phyloP scores from a whole-genome alignment of 2,797 vertebrate genomes.

The Sebastes vulpes region DNA sequence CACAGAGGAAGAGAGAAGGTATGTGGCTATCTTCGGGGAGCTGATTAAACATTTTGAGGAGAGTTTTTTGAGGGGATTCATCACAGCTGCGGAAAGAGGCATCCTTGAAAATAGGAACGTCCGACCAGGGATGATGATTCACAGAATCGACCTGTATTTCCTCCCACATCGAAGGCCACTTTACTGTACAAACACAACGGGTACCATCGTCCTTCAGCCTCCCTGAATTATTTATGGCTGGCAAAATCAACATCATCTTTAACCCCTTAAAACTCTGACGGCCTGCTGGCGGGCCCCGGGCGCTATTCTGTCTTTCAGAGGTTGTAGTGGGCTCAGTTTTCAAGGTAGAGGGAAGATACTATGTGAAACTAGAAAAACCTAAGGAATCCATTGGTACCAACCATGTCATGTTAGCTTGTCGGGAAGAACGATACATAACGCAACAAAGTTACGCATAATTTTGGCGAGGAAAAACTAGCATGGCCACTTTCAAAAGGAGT shows the following conservation, averaged over 20 bases:
- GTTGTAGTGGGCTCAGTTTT: no score
- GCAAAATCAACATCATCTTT: background rate
- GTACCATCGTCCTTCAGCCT: no score
- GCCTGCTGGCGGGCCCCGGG: no score
- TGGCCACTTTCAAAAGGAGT: background rate
- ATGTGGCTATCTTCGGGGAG: slow-evolving; percentile 19
- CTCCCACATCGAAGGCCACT: background rate
- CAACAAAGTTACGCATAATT: background rate
- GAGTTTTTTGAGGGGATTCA: slow-evolving; percentile 20
- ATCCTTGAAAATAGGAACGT: slow-evolving; percentile 25
- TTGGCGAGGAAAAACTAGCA: background rate
- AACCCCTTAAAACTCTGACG: background rate
- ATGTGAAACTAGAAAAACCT: no score
- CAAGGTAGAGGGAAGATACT: no score
- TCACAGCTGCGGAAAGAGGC: slow-evolving; percentile 6
- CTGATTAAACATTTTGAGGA: slow-evolving; percentile 30
- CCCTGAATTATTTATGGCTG: background rate
- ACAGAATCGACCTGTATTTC: slow-evolving; percentile 4
- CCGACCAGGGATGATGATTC: slow-evolving; percentile 1
- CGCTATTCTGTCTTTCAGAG: background rate
- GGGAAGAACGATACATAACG: no score
- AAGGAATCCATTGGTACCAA: no score
- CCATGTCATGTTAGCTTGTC: no score
- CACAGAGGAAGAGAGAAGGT: background rate
- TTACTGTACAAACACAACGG: background rate